phyloP scores from a whole-genome alignment of 1,140 invertebrate genomes.

The Lamellibrachia luymesi region DNA sequence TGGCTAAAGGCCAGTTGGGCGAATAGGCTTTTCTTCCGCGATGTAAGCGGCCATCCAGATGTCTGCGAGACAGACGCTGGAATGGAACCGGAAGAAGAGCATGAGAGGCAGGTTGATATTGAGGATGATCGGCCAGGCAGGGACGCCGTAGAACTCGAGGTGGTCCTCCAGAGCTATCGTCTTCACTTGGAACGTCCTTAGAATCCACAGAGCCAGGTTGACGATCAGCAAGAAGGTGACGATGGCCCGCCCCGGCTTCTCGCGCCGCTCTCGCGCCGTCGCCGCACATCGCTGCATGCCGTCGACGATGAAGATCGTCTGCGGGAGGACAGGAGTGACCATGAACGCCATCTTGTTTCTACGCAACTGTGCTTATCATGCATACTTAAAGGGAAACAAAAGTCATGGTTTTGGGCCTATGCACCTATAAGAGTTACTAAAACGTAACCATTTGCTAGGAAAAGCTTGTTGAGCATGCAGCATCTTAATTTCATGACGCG shows the following conservation, averaged over 20 bases:
- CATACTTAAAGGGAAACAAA: too few relatives aligned
- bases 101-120: slow-evolving; percentile 26
- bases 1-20: neutral
- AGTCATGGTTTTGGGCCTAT: too few relatives aligned
- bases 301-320: slow-evolving; percentile 22
- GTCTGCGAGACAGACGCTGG: slow-evolving; percentile 28
- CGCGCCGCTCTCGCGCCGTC: neutral
- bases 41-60: slow-evolving; percentile 26
- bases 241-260: slow-evolving; percentile 23
- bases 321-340: neutral
- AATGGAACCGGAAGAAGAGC: slow-evolving; percentile 30
- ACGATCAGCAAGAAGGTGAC: slow-evolving; percentile 24
- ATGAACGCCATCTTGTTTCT: neutral
- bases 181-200: slow-evolving; percentile 24
- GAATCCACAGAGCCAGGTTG: slow-evolving; percentile 24
- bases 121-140: slow-evolving; percentile 24
- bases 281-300: slow-evolving; percentile 20
- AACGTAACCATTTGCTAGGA: too few relatives aligned
- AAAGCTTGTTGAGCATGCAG: too few relatives aligned
- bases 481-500: too few relatives aligned
- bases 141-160: slow-evolving; percentile 21
- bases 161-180: slow-evolving; percentile 8
- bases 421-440: too few relatives aligned
- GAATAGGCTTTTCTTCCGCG: neutral
- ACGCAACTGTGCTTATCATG: too few relatives aligned